A percentile compares a stretch with the other conserved stretches of the same genome.
phyloP scores from a whole-genome alignment of 2,888 invertebrate species.

The Stomorhina lunata region DNA sequence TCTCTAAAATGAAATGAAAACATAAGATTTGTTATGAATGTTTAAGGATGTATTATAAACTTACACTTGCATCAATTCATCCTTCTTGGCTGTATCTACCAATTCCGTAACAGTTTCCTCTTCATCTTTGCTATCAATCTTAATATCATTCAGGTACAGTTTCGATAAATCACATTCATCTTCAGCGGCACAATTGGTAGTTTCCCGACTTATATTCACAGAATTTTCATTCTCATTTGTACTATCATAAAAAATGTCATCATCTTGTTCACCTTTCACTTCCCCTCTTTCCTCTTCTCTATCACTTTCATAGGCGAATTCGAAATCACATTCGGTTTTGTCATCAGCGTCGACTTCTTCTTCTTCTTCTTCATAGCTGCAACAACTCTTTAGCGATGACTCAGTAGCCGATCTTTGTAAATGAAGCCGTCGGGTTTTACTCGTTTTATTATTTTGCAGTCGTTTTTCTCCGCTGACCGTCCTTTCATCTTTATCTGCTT shows the following conservation, averaged over 20 bases:
- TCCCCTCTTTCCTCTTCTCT: not conserved
- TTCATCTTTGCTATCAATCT: constrained; percentile 74
- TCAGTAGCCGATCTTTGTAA: constrained; percentile 17
- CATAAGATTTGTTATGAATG: not conserved
- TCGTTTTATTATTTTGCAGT: not conserved
- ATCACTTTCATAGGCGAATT: constrained; percentile 26
- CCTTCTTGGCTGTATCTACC: constrained; percentile 71
- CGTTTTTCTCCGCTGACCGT: not conserved
- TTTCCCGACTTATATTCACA: not conserved
- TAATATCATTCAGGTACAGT: constrained; percentile 71
- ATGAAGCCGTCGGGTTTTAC: not conserved
- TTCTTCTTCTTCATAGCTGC: constrained; percentile 37
- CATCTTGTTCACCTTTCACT: constrained; percentile 4
- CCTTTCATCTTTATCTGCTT: not conserved
- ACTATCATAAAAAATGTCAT: constrained; percentile 50
- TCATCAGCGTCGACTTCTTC: constrained; percentile 20
- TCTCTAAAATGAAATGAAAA: constrained; percentile 66
- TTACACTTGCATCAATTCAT: constrained; percentile 72
- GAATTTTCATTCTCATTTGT: constrained; percentile 25
- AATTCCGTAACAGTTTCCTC: constrained; percentile 74
- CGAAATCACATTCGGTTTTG: not conserved
- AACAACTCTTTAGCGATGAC: constrained; percentile 21
- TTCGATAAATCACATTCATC: constrained; percentile 64
- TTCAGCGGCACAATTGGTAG: not conserved
- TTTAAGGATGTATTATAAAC: constrained; percentile 62